Evolutionary conservation across 1,140 invertebrate species (phyloP).

Genomic region (Neoseiulus cucumeris): DNA sequence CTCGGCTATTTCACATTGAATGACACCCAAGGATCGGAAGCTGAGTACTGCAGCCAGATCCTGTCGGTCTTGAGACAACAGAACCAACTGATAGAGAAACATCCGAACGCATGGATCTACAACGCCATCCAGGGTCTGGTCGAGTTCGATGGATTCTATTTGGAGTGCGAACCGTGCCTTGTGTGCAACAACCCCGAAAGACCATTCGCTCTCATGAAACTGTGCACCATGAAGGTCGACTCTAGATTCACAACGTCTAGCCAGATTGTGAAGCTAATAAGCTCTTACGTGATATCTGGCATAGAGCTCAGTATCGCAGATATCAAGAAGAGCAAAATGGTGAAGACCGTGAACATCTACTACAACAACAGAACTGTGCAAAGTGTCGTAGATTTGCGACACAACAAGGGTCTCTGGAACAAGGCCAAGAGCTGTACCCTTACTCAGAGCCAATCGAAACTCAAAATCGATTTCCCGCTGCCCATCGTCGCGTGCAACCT

Average conservation of each 20-base stretch:
- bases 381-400: slow-evolving; percentile 89
- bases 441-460: slow-evolving; percentile 74
- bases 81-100: slow-evolving; percentile 63
- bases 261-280: slow-evolving; percentile 86
- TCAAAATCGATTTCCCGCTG: slow-evolving; percentile 84
- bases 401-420: slow-evolving; percentile 84
- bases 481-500: slow-evolving; percentile 92
- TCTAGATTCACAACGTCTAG: slow-evolving; percentile 94
- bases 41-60: slow-evolving; percentile 48
- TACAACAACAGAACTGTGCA: slow-evolving; percentile 91
- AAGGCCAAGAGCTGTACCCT: slow-evolving; percentile 77
- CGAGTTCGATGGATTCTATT: slow-evolving; percentile 83
- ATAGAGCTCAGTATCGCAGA: slow-evolving; percentile 81
- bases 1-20: slow-evolving; percentile 79
- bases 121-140: slow-evolving; percentile 72
- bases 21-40: slow-evolving; percentile 30
- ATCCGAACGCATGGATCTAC: slow-evolving; percentile 84
- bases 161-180: slow-evolving; percentile 88
- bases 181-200: slow-evolving; percentile 95
- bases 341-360: slow-evolving; percentile 81
- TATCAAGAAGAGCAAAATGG: slow-evolving; percentile 90
- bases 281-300: slow-evolving; percentile 81
- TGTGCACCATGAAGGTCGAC: slow-evolving; percentile 82
- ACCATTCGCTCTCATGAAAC: slow-evolving; percentile 68
- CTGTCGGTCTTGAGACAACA: slow-evolving; percentile 62